Evolutionary conservation across 2,113 vertebrate species (phyloP).

Genomic region (Rattus norvegicus): DNA sequence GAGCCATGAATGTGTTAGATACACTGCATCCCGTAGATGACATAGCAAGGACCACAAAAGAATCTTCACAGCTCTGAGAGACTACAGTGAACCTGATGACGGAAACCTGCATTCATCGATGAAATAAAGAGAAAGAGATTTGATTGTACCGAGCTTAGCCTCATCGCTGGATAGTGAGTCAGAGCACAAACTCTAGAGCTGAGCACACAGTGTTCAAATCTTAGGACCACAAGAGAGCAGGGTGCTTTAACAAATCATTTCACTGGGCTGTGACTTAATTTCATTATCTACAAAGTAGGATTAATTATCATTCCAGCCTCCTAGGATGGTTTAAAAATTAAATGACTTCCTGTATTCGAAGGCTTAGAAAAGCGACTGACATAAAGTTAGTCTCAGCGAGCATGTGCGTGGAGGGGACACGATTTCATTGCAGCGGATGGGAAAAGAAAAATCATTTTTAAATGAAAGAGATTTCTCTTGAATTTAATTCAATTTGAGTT

Average conservation of each 20-base stretch:
- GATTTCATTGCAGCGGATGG: background rate
- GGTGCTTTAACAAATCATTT: constrained; percentile 13
- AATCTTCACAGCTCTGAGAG: background rate
- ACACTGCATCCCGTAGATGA: background rate
- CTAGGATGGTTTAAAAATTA: background rate
- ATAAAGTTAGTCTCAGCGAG: background rate
- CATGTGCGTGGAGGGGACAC: background rate
- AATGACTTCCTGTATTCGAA: constrained; percentile 33
- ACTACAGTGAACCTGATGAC: background rate
- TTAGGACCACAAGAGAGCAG: background rate
- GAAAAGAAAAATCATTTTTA: background rate
- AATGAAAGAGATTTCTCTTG: background rate
- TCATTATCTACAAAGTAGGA: constrained; percentile 2
- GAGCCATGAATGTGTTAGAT: background rate
- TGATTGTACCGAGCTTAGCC: background rate
- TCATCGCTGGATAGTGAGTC: background rate
- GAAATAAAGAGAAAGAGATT: background rate
- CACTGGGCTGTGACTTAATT: background rate
- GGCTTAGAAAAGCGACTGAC: constrained; percentile 28
- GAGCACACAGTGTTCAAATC: background rate
- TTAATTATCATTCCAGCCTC: constrained; percentile 10
- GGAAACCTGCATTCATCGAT: background rate
- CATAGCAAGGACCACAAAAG: constrained; percentile 5
- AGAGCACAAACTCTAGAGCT: background rate
- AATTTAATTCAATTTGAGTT: background rate